Percentiles rank a stretch among this genome's conserved stretches.
These are phyloP conservation scores for Lasioglossum figueresi DNA, from an alignment of 2,888 invertebrate genomes.

Conservation along the genomic window DNA sequence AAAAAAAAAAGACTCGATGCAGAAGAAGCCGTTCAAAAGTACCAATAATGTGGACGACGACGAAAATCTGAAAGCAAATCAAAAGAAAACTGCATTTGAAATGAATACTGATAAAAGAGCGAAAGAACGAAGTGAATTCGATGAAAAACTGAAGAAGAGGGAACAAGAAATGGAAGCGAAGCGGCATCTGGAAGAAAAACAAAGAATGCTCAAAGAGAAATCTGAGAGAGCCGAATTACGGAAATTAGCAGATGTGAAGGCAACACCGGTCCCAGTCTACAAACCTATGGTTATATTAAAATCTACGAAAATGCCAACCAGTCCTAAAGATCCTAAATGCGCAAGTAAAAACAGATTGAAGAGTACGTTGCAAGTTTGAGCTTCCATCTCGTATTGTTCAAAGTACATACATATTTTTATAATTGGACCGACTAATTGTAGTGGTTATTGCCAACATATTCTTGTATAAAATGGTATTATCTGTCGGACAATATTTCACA, in stretches of 20 bases:
- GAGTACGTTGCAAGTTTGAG: slow-evolving; percentile 25
- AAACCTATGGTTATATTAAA: slow-evolving; percentile 85
- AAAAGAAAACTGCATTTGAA: slow-evolving; percentile 24
- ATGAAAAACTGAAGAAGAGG: slow-evolving; percentile 84
- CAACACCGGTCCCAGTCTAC: slow-evolving; percentile 86
- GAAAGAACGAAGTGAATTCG: slow-evolving; percentile 87
- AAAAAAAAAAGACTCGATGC: neutral
- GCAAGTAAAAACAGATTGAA: slow-evolving; percentile 46
- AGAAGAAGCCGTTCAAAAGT: slow-evolving; percentile 17
- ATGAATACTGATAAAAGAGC: slow-evolving; percentile 88
- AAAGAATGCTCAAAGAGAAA: slow-evolving; percentile 83
- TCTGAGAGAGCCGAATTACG: slow-evolving; percentile 85
- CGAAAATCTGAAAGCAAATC: neutral
- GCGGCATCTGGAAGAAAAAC: slow-evolving; percentile 82
- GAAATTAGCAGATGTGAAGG: slow-evolving; percentile 86
- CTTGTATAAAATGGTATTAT: slow-evolving; percentile 11
- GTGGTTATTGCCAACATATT: neutral
- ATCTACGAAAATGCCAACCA: slow-evolving; percentile 86
- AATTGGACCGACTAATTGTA: slow-evolving; percentile 11
- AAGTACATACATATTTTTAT: neutral
- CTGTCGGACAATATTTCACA: slow-evolving; percentile 3
- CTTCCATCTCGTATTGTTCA: neutral
- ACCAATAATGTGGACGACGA: neutral
- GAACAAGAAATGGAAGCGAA: slow-evolving; percentile 85
- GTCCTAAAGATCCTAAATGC: slow-evolving; percentile 87